Conservation (phyloP, 2,888 invertebrate species). For the Drosophila siamana region DNA sequence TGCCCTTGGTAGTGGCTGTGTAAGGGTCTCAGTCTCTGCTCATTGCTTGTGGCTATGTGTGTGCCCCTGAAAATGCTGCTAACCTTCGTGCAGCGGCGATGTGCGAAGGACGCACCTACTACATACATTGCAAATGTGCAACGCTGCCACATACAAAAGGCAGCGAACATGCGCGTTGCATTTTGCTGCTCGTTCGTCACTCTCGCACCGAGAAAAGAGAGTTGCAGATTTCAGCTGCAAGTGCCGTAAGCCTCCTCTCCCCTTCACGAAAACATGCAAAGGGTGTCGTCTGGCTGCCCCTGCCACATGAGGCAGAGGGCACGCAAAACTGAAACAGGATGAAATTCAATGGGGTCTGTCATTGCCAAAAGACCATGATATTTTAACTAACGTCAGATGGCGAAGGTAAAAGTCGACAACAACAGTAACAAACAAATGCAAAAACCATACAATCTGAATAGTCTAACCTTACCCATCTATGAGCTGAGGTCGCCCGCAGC, state of each 20-base stretch:
- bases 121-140: slow-evolving; percentile 25
- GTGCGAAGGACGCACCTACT: slow-evolving; percentile 32
- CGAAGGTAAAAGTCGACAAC: background rate
- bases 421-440: no score
- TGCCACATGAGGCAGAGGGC: slow-evolving; percentile 27
- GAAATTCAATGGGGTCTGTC: slow-evolving; percentile 44
- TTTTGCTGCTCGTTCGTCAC: background rate
- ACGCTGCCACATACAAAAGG: slow-evolving; percentile 43
- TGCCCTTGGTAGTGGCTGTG: slow-evolving; percentile 82
- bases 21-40: slow-evolving; percentile 30
- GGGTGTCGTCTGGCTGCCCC: slow-evolving; percentile 74
- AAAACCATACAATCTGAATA: slow-evolving; percentile 8
- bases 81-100: slow-evolving; percentile 72
- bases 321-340: background rate
- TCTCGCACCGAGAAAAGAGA: slow-evolving; percentile 2
- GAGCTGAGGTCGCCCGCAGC: slow-evolving; percentile 6
- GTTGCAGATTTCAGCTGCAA: slow-evolving; percentile 30
- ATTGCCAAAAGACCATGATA: slow-evolving; percentile 73
- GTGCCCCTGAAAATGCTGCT: slow-evolving; percentile 63
- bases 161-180: slow-evolving; percentile 68
- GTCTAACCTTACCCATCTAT: no score
- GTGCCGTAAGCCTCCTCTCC: slow-evolving; percentile 19
- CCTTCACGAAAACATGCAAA: slow-evolving; percentile 5
- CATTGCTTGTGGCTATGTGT: slow-evolving; percentile 24
- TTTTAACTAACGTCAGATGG: slow-evolving; percentile 49